Evolutionary conservation across 2,888 invertebrate genomes (phyloP).

Genomic region (Apoderus coryli): DNA sequence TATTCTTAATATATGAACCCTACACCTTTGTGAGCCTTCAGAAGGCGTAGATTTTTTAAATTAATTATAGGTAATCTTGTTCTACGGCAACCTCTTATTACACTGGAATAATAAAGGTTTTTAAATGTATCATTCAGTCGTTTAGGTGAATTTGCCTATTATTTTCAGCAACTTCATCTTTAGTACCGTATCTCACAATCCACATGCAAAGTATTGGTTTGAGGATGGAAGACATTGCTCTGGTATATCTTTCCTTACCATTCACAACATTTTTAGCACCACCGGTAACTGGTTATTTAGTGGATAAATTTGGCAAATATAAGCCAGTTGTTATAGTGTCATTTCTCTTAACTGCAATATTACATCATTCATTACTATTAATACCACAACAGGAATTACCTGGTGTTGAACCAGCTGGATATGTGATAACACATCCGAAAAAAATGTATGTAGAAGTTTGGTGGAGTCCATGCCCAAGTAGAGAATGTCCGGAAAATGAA

Average conservation of each 20-base stretch:
- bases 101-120: too few relatives aligned
- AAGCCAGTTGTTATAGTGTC: slow-evolving; percentile 70
- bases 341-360: slow-evolving; percentile 58
- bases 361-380: slow-evolving; percentile 64
- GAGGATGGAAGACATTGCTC: slow-evolving; percentile 72
- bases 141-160: slow-evolving; percentile 1
- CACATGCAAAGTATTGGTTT: slow-evolving; percentile 85
- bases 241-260: slow-evolving; percentile 74
- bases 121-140: slow-evolving; percentile 1
- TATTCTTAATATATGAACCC: too few relatives aligned
- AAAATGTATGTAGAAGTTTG: slow-evolving; percentile 61
- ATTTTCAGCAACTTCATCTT: slow-evolving; percentile 60
- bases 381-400: slow-evolving; percentile 70
- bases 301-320: slow-evolving; percentile 77
- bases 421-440: slow-evolving; percentile 57
- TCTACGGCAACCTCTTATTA: too few relatives aligned
- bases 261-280: slow-evolving; percentile 77
- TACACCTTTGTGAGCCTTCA: too few relatives aligned
- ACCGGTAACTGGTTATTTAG: slow-evolving; percentile 69
- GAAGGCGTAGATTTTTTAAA: too few relatives aligned
- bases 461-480: slow-evolving; percentile 72
- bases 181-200: slow-evolving; percentile 74
- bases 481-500: slow-evolving; percentile 63
- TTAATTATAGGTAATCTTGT: too few relatives aligned
- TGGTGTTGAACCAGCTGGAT: slow-evolving; percentile 58